These are phyloP conservation scores for Muscina levida DNA, from an alignment of 2,888 invertebrate genomes.

Conservation along the genomic window DNA sequence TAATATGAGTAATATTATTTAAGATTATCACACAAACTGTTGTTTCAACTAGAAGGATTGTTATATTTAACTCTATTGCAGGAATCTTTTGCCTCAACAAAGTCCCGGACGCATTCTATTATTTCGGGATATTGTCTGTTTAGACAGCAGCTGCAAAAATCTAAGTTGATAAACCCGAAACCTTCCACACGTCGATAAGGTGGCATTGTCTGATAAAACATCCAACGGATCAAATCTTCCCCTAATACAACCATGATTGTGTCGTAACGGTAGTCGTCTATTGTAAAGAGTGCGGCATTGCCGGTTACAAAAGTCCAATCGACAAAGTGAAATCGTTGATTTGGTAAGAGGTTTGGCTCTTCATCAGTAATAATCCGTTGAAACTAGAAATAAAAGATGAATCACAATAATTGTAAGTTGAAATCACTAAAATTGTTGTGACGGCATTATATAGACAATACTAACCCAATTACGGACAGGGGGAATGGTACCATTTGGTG, in stretches of 20 bases:
- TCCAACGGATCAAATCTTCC: constrained; percentile 69
- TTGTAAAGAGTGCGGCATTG: constrained; percentile 65
- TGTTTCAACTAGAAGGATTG: too few relatives aligned
- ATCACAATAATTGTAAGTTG: too few relatives aligned
- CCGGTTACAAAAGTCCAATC: constrained; percentile 71
- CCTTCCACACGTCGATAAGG: too few relatives aligned
- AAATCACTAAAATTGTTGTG: too few relatives aligned
- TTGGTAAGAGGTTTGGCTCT: constrained; percentile 61
- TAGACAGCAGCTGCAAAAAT: constrained; percentile 71
- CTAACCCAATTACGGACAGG: constrained; percentile 71
- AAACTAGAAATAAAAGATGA: constrained; percentile 61
- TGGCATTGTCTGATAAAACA: constrained; percentile 70
- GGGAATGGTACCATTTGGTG: constrained; percentile 68
- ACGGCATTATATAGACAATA: too few relatives aligned
- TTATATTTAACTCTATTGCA: too few relatives aligned
- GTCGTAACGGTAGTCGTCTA: constrained; percentile 67
- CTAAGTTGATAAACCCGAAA: constrained; percentile 64
- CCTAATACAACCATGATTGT: constrained; percentile 70
- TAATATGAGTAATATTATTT: too few relatives aligned
- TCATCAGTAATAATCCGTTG: constrained; percentile 62
- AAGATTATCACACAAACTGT: too few relatives aligned
- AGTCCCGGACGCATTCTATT: too few relatives aligned
- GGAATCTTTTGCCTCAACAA: too few relatives aligned
- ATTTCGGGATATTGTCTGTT: too few relatives aligned
- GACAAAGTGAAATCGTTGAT: constrained; percentile 64